These are phyloP conservation scores for Heliocidaris tuberculata DNA, from an alignment of 35 echinoderm and acorn worm species.

Conservation along the genomic window DNA sequence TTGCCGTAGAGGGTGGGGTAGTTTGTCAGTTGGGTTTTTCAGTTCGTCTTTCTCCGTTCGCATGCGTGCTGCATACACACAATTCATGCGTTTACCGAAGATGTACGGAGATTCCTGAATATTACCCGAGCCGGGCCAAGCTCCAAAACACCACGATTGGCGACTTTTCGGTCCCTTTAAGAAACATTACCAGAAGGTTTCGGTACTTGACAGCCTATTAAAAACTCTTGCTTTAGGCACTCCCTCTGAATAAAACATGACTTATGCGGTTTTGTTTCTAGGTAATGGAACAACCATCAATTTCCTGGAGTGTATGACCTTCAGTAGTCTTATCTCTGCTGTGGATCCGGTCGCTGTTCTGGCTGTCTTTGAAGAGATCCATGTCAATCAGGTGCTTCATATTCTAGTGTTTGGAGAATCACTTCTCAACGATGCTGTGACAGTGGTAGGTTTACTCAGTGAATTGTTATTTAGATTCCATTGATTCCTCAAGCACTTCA, in stretches of 20 bases:
- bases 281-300: conserved; percentile 18
- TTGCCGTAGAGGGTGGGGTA: no score
- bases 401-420: conserved; percentile 99
- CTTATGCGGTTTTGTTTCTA: not conserved
- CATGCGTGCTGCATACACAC: no score
- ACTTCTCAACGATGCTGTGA: conserved; percentile 97
- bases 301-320: conserved; percentile 87
- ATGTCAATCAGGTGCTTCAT: conserved; percentile 92
- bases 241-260: not conserved
- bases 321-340: conserved; percentile 95
- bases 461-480: no score
- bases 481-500: no score
- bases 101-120: no score
- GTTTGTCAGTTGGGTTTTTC: no score
- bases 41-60: no score
- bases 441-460: conserved; percentile 73
- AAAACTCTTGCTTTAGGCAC: not conserved
- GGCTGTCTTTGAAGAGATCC: conserved; percentile 96
- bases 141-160: no score
- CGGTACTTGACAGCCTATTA: not conserved
- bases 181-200: not conserved
- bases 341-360: conserved; percentile 97
- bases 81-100: no score
- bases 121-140: no score
- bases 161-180: no score